A percentile compares a stretch with the other conserved stretches of the same genome.
These are phyloP conservation scores for Holothuria scabra DNA, from an alignment of 53 echinoderm and acorn worm genomes.

Conservation along the genomic window DNA sequence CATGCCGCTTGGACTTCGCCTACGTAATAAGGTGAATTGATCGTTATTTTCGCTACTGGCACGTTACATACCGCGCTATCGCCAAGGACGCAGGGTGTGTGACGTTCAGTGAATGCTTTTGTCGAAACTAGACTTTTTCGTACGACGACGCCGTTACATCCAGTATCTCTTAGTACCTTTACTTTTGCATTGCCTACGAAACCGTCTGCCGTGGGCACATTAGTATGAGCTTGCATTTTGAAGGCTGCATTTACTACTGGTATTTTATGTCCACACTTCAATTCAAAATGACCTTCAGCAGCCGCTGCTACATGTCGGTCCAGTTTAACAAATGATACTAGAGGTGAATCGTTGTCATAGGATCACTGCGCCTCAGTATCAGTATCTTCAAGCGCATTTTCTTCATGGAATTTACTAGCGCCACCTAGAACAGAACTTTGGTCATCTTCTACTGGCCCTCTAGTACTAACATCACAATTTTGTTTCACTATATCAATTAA, in stretches of 20 bases:
- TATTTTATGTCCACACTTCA: conserved; percentile 7
- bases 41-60: conserved; percentile 28
- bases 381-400: background rate
- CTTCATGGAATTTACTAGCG: background rate
- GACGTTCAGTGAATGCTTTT: conserved; percentile 3
- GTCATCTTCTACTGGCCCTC: background rate
- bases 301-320: background rate
- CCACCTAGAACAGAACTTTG: background rate
- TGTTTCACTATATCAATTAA: conserved; percentile 10
- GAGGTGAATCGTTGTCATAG: background rate
- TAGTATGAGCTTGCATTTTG: background rate
- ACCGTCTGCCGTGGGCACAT: conserved; percentile 19
- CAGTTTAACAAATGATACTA: conserved; percentile 2
- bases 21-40: conserved; percentile 50
- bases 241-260: background rate
- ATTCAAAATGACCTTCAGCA: background rate
- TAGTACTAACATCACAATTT: background rate
- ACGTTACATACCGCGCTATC: conserved; percentile 33
- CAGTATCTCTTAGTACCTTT: conserved; percentile 57
- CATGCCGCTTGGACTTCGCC: conserved; percentile 36
- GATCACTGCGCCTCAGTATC: no score
- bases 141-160: conserved; percentile 61
- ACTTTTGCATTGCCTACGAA: conserved; percentile 17
- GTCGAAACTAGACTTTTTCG: no score
- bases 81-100: conserved; percentile 21